Evolutionary conservation across 2,797 vertebrate genomes (phyloP).

Genomic region (Otus scops): DNA sequence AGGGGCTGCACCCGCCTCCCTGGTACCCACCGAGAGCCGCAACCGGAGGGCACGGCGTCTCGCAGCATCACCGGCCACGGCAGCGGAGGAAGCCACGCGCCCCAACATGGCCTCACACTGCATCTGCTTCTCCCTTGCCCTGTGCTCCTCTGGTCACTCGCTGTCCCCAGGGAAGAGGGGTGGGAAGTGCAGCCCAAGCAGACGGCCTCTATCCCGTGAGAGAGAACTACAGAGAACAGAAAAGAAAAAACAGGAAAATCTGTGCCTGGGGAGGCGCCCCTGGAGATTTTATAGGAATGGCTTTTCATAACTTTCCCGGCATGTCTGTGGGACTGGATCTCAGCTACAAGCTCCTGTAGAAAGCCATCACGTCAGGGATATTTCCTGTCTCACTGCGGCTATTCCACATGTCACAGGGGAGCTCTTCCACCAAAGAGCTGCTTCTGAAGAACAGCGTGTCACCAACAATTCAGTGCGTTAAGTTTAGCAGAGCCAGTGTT

Average conservation of each 20-base stretch:
- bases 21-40: not conserved
- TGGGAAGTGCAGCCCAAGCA: not conserved
- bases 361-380: not conserved
- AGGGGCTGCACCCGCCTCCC: not conserved
- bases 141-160: not conserved
- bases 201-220: not conserved
- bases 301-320: not conserved
- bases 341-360: not conserved
- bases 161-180: not conserved
- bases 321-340: not conserved
- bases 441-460: slow-evolving; percentile 43
- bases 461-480: not conserved
- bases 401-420: not conserved
- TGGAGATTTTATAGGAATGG: not conserved
- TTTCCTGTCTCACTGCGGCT: not conserved
- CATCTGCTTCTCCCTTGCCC: not conserved
- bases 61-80: not conserved
- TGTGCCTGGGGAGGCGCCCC: not conserved
- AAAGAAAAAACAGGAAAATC: not conserved
- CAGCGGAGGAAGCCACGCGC: not conserved
- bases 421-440: slow-evolving; percentile 33
- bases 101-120: not conserved
- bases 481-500: slow-evolving; percentile 23
- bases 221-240: not conserved
- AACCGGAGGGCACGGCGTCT: rapidly evolving